Base-by-base conservation (phyloP, 2,888 invertebrate species). In the Rosalia funebris region DNA sequence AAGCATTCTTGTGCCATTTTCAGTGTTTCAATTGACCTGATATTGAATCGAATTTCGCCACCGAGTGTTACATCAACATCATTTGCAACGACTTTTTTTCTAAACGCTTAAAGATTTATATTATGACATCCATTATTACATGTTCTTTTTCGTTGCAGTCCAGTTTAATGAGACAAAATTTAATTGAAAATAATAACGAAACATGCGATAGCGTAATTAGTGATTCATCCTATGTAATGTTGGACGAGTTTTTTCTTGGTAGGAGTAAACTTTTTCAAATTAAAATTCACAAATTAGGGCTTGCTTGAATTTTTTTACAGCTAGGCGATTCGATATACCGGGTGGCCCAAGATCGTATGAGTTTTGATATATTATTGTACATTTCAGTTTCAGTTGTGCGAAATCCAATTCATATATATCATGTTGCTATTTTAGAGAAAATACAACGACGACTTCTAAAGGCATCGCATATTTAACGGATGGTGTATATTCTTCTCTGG, bases 71-170 rank as follows among this genome's bases (percentile, higher is more conserved):
- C 50, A 50, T 50, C 50, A 50, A 50, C 37, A 15, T 20, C 32
- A 50, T 50, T 48, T 10, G 39, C 14, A 37, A 50, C 10, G 19
- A n/a, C 10, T 25, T 50, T 48, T 50, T 39, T 44, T 44, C n/a
- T n/a, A n/a, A n/a, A 44, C 11, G 3, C 2, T 16, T 25, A 39
- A 50, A 17, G 10, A 37, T 19, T 12, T 37, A 34, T 11, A 50
- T 50, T 50, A 39, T 50, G 50, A 39, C 50, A 50, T 50, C 37
- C 36, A 15, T 14, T 39, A 50, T 39, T 50, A 50, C 50, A 39
- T 15, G 34, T 34, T 2, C 12, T 50, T 50, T 50, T 50, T 39
- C 25, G 9, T 15, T 7, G 48, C 12, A 12, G 20, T 25, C 31
- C 20, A 25, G 12, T 36, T 50, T 39, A 48, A 37, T 20, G 11